Evolutionary conservation across 2,797 vertebrate genomes (phyloP).

Genomic region (Lepus oiostolus): DNA sequence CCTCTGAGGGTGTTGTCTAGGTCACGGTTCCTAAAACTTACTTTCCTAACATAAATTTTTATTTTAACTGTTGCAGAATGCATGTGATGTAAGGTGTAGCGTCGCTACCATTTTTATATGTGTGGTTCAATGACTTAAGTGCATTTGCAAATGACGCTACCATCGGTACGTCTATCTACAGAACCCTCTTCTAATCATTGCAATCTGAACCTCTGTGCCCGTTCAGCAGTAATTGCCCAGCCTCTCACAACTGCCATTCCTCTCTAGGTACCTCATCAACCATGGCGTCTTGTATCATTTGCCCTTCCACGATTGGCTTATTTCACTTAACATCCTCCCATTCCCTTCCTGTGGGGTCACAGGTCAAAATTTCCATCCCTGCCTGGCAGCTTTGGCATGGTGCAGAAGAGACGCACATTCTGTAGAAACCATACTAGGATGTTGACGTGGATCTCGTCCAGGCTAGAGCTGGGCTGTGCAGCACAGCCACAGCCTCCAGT

Average conservation of each 20-base stretch:
- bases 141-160: fast-evolving
- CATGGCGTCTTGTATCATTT: neutral
- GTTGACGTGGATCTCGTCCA: no score
- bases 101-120: neutral
- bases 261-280: neutral
- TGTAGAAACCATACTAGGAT: no score
- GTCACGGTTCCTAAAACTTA: neutral
- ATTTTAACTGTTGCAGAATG: neutral
- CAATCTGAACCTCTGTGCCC: neutral
- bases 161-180: neutral
- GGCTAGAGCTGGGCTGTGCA: no score
- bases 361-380: no score
- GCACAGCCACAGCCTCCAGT: no score
- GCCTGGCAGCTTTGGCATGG: no score
- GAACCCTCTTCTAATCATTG: neutral
- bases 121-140: neutral
- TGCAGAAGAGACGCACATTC: no score
- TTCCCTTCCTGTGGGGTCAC: no score
- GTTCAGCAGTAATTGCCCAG: neutral
- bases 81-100: neutral
- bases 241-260: neutral
- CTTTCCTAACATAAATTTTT: neutral
- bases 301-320: neutral
- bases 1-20: neutral
- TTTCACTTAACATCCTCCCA: neutral